Evolutionary conservation across 2,888 invertebrate species (phyloP).

Genomic region (Aspidapion aeneum): DNA sequence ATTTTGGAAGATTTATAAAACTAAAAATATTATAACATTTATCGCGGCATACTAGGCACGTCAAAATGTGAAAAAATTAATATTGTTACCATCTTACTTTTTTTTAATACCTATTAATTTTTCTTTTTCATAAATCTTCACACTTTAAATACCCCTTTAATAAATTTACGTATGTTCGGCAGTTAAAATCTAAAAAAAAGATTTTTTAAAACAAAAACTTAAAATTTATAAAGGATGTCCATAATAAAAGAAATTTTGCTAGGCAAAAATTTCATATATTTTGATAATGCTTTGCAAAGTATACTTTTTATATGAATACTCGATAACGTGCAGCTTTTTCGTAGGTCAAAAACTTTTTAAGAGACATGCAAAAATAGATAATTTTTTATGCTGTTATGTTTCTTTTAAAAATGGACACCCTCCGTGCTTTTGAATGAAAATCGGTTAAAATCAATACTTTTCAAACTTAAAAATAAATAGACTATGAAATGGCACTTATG

Average conservation of each 20-base stretch:
- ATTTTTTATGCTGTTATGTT: too few species aligned
- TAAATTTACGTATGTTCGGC: background rate
- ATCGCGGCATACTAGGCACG: background rate
- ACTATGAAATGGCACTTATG: background rate
- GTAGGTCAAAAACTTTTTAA: too few species aligned
- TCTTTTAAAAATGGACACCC: too few species aligned
- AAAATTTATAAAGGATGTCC: too few species aligned
- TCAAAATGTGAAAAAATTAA: background rate
- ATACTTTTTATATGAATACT: too few species aligned
- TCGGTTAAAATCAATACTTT: too few species aligned
- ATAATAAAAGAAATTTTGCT: too few species aligned
- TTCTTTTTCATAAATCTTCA: too few species aligned
- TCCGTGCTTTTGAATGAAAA: background rate
- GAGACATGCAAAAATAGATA: too few species aligned
- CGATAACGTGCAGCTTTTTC: too few species aligned
- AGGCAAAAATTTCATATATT: too few species aligned
- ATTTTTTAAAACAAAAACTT: background rate
- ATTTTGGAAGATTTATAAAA: background rate
- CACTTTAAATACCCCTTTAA: background rate
- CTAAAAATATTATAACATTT: background rate
- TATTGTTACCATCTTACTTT: background rate
- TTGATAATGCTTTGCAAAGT: too few species aligned
- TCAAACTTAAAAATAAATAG: background rate
- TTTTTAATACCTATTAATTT: background rate
- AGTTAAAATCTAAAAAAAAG: background rate